These are phyloP conservation scores for Podotricha telesiphe DNA, from an alignment of 2,888 invertebrate genomes.

Conservation along the genomic window DNA sequence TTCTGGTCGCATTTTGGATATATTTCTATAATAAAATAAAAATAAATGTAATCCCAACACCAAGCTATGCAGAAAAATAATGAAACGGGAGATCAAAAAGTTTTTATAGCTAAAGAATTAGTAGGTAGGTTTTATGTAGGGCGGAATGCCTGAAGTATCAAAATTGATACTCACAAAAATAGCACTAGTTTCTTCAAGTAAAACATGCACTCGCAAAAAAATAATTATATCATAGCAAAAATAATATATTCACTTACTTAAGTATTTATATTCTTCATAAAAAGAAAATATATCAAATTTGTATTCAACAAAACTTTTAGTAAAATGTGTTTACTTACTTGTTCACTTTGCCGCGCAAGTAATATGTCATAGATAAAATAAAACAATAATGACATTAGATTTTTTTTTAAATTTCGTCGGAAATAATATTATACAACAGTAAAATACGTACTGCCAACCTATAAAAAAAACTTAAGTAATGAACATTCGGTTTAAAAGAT, in stretches of 20 bases:
- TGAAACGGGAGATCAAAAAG: constrained; percentile 45
- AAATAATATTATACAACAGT: constrained; percentile 49
- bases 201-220: no score
- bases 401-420: constrained; percentile 49
- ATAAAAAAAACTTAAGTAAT: constrained; percentile 49
- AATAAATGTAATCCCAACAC: constrained; percentile 51
- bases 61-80: constrained; percentile 50
- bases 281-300: no score
- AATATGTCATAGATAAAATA: constrained; percentile 46
- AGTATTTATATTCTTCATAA: no score
- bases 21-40: constrained; percentile 50
- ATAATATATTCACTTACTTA: no score
- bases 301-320: constrained; percentile 52
- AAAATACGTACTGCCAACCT: constrained; percentile 49
- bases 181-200: constrained; percentile 52
- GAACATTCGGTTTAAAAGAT: constrained; percentile 46
- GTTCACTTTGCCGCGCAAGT: constrained; percentile 42
- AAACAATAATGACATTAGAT: constrained; percentile 44
- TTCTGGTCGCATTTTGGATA: constrained; percentile 52
- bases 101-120: constrained; percentile 48
- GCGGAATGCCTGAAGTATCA: constrained; percentile 52
- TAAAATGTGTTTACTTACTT: no score
- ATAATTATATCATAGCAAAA: no score
- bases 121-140: constrained; percentile 51
- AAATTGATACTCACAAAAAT: constrained; percentile 51